phyloP scores from a whole-genome alignment of 2,113 vertebrate species.

The Isurus oxyrinchus region DNA sequence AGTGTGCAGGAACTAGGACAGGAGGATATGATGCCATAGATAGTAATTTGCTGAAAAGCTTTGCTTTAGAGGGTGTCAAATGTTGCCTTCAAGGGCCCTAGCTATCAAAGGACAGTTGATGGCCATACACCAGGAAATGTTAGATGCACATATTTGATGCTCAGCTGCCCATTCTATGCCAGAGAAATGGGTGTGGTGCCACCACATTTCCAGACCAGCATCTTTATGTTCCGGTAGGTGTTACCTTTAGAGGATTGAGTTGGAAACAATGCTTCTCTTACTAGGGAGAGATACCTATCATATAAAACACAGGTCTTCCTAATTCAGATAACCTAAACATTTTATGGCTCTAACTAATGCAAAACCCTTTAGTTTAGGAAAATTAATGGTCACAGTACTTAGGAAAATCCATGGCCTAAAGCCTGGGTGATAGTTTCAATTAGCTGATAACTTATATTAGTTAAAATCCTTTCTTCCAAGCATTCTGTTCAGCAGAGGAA shows the following conservation, averaged over 20 bases:
- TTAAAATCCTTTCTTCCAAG: neutral
- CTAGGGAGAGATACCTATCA: neutral
- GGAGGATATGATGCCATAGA: neutral
- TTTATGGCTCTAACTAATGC: neutral
- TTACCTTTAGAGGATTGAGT: neutral
- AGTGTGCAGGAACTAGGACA: neutral
- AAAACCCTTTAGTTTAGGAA: neutral
- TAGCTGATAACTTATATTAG: neutral
- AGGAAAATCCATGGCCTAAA: neutral
- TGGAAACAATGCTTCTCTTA: neutral
- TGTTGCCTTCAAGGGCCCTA: neutral
- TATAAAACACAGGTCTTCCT: neutral
- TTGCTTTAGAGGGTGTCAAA: neutral
- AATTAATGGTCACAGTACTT: neutral
- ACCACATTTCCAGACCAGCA: neutral
- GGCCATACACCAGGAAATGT: neutral
- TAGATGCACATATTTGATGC: neutral
- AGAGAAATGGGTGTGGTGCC: neutral
- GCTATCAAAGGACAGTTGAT: neutral
- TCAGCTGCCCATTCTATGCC: too few relatives aligned
- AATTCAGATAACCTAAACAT: neutral
- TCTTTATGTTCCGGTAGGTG: neutral
- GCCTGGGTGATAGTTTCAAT: neutral
- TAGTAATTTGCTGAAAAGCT: neutral
- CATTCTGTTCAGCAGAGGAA: neutral